These are phyloP conservation scores for Strigamia maritima DNA, from an alignment of 2,888 invertebrate genomes.

Conservation along the genomic window DNA sequence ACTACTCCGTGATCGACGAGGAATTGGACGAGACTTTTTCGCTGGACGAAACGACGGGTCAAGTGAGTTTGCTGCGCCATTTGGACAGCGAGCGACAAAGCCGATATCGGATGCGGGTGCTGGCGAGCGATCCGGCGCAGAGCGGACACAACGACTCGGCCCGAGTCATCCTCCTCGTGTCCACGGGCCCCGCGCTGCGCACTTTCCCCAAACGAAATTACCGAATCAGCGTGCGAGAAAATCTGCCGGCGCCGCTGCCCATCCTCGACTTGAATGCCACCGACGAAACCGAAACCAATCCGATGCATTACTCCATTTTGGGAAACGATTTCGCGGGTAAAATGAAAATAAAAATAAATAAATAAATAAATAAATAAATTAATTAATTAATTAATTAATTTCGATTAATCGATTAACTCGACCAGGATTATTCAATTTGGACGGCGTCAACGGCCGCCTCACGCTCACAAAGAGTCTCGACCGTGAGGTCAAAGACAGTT, in stretches of 20 bases:
- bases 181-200: constrained; percentile 47
- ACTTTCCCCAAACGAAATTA: constrained; percentile 59
- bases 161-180: constrained; percentile 47
- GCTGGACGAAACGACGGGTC: constrained; percentile 45
- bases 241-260: constrained; percentile 70
- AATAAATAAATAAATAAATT: too few relatives aligned
- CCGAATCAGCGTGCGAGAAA: constrained; percentile 78
- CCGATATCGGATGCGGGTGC: constrained; percentile 46
- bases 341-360: too few relatives aligned
- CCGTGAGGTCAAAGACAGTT: constrained; percentile 66
- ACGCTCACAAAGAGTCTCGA: constrained; percentile 71
- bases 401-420: neutral
- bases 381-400: neutral
- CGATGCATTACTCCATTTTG: constrained; percentile 47
- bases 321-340: constrained; percentile 46
- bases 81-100: constrained; percentile 47
- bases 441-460: constrained; percentile 71
- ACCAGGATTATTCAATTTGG: constrained; percentile 66
- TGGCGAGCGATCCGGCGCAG: constrained; percentile 46
- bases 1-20: constrained; percentile 46
- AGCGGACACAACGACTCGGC: constrained; percentile 47
- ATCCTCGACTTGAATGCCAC: constrained; percentile 73
- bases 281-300: constrained; percentile 54
- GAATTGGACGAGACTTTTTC: constrained; percentile 46
- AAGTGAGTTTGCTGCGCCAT: constrained; percentile 46